Base-by-base conservation (phyloP, 2,797 vertebrate genomes). In the Cygnus olor region DNA sequence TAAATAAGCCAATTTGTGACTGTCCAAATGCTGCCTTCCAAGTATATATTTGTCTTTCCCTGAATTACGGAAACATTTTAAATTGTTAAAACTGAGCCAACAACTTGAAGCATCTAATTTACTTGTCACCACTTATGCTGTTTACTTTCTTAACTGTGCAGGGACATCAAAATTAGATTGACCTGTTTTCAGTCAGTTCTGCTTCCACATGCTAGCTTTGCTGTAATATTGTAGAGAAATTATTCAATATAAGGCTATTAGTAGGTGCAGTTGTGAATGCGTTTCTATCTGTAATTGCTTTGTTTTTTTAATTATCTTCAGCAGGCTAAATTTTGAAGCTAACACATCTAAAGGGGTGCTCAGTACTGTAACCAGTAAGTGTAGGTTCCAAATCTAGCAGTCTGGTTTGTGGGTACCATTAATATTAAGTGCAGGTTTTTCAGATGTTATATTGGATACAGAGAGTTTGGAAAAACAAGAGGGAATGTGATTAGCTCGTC, bases 71-170 rank as follows among this genome's bases (percentile, higher is more conserved):
- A 88, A 73, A 61, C 60, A 14, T 42, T 88, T 88, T 90, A 68
- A 94, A 86, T 96, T 94, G 94, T 88, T 94, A 91, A 95, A 95
- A 65, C 56, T 45, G 80, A 68, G 32, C 93, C 93, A 94, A 57
- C 88, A 94, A 84, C 44, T 73, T 10, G 28, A 88, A 61, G 78
- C 83, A 80, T 79, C 83, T 82, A 82, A 96, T 95, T 91, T 93
- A 64, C 90, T 95, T 96, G 93, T 94, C 91, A 77, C 60, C 64
- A 64, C 40, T 91, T 90, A 30, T 1, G 3, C 44, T 94, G 82
- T 97, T 94, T 93, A 61, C 89, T 92, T 92, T 92, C 81, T 83
- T 88, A 84, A 91, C 73, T 68, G 77, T 34, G 16, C 1, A 5
- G 89, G 80, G 66, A 70, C 56, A 70, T 79, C 24, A 45, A 15